Evolutionary conservation across 2,113 vertebrate genomes (phyloP), one percentile per base, ranked within the genome.

Genomic region (Atractosteus spatula): DNA sequence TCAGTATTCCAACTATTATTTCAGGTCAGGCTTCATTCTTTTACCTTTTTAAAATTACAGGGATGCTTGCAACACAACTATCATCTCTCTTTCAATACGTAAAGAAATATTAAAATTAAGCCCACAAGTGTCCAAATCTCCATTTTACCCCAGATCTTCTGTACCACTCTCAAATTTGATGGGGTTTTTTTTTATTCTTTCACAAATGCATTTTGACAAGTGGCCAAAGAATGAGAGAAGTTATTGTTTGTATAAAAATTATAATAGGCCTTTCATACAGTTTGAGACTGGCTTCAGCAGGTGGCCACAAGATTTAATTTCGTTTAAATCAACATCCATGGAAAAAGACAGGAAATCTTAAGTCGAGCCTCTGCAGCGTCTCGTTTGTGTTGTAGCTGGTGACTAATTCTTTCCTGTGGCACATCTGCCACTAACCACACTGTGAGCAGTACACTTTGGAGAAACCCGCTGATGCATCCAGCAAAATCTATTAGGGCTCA

Each of bases 321-420:
- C 10, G 10, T 51, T 51, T 5, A 51, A 7, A 51, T 51, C 5
- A 2, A 51, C 5, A 51, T 51, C 47, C 47, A 7, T 51, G 47
- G 47, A 51, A 51, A 74, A 69, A 64, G 68, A 74, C 61, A 65
- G 73, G 62, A 69, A 74, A 64, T 5, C 41, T 16, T 0, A 3
- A 69, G 47, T 42, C 61, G 5, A 65, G 55, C 71, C 5, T 0
- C 16, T 29, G 41, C 47, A 29, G 44, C 63, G 41, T 63, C 10
- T 12, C 54, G 29, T 59, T 76, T 81, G 70, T 75, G 77, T 70
- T 79, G 73, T 79, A 68, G 75, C 78, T 71, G 76, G 81, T 83
- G 82, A 88, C 71, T 82, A 80, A 77, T 77, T 78, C 77, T 82
- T 82, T 83, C 80, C 86, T 82, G 72, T 5, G 47, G 67, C 63